Base-by-base conservation (phyloP, 2,797 vertebrate species). In the Sebastes iracundus region DNA sequence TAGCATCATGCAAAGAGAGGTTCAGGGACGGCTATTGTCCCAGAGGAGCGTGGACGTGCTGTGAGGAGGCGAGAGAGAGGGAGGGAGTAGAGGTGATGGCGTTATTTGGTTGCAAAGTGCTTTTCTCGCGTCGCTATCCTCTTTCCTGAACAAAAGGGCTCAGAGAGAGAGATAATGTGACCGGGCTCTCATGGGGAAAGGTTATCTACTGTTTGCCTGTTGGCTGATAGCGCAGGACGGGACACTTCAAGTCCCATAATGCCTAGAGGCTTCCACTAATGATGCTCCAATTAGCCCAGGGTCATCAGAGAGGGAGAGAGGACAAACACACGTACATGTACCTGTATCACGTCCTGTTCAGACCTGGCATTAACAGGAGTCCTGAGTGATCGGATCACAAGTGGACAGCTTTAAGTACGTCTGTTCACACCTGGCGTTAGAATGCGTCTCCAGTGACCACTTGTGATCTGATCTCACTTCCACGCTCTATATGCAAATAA, bases 161-260 rank as follows among this genome's bases (percentile, higher is more conserved):
- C 85, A 67, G 61, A 90, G 90, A 79, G 85, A 79, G 76, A 86
- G 91, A 87, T 91, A 86, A 92, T 92, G 81, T 84, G 83, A 76
- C 59, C 23, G 74, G 66, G 75, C 82, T 90, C 83, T 93, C 79
- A 52, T 38, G 73, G 83, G 82, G 64, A 93, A 94, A 93, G 93
- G 91, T 94, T 93, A 94, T 92, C 86, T 90, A 81, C 86, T 86
- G 87, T 89, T 49, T 89, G 71, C 70, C 80, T 67, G 81, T 84
- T 77, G 72, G 82, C 82, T 81, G 80, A 92, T 87, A 72, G 82
- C 75, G 72, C 62, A 65, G 85, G 72, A 85, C 84, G 66, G 85
- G 82, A 87, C 79, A 80, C 79, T 92, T 88, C 63, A 88, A 73
- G 66, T 88, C 83, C 80, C 46, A 22, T 72, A 71, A 82, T 12